Conservation (phyloP, 1,140 invertebrate species). For the Drosophila elegans region DNA sequence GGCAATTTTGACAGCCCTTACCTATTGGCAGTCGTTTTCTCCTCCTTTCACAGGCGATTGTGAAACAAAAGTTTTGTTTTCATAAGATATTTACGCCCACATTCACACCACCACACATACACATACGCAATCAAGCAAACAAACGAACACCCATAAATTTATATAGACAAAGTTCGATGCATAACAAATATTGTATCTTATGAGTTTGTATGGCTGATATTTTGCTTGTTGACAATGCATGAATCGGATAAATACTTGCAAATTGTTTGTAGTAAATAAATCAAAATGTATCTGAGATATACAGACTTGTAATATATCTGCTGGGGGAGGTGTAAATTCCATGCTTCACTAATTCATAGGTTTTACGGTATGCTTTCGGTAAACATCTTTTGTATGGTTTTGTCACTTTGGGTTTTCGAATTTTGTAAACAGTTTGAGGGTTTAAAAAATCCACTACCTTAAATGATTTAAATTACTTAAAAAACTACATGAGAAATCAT, state of each 20-base stretch:
- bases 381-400: neutral
- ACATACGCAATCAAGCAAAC: slow-evolving; percentile 3
- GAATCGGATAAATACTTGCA: slow-evolving; percentile 63
- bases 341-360: slow-evolving; percentile 23
- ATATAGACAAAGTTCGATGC: slow-evolving; percentile 46
- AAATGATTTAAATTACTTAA: too few relatives aligned
- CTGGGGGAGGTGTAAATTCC: slow-evolving; percentile 24
- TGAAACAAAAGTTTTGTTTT: slow-evolving; percentile 34
- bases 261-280: slow-evolving; percentile 62
- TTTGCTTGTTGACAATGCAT: slow-evolving; percentile 49
- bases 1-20: slow-evolving; percentile 22
- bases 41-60: neutral
- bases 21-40: slow-evolving; percentile 19
- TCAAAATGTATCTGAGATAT: slow-evolving; percentile 30
- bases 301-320: neutral
- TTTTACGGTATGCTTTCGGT: too few relatives aligned
- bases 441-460: neutral
- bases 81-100: slow-evolving; percentile 25
- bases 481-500: too few relatives aligned
- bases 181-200: slow-evolving; percentile 65
- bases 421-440: neutral
- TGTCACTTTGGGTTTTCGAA: neutral
- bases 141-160: slow-evolving; percentile 35
- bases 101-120: neutral
- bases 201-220: slow-evolving; percentile 50